Conservation (phyloP, 1,140 invertebrate genomes). For the Xylocopa sonorina region DNA sequence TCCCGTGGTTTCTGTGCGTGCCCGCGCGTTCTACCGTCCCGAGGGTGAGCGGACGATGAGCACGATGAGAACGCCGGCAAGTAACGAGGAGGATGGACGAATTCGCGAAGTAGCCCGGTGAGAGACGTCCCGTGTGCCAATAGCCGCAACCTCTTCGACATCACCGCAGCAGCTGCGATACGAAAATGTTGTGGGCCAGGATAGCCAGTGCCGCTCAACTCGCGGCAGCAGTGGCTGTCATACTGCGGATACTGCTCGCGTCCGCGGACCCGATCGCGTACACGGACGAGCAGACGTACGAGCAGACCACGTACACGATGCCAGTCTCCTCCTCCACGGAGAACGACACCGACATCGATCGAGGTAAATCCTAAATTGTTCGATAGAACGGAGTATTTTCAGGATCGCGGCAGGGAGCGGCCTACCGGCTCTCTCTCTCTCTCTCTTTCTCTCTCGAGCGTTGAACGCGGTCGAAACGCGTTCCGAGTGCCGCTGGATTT, state of each 20-base stretch:
- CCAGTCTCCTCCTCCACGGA: constrained; percentile 65
- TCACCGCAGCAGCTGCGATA: constrained; percentile 60
- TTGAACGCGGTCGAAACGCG: too few species aligned
- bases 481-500: too few species aligned
- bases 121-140: constrained; percentile 25
- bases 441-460: too few species aligned
- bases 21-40: constrained; percentile 5
- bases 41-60: constrained; percentile 36
- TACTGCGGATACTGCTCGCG: constrained; percentile 63
- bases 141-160: constrained; percentile 26
- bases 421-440: too few species aligned
- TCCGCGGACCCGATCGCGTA: constrained; percentile 57
- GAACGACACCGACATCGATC: constrained; percentile 69
- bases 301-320: constrained; percentile 61
- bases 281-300: constrained; percentile 57
- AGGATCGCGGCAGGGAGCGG: too few species aligned
- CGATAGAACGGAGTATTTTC: neutral
- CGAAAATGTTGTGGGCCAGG: constrained; percentile 73
- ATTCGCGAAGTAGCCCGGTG: constrained; percentile 60
- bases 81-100: constrained; percentile 58
- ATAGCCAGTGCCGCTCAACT: constrained; percentile 70
- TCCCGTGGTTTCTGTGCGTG: neutral
- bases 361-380: constrained; percentile 68
- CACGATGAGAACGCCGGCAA: constrained; percentile 30
- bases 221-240: constrained; percentile 64